These are phyloP conservation scores for Lasius platythorax DNA, from an alignment of 2,888 invertebrate species.

Conservation along the genomic window DNA sequence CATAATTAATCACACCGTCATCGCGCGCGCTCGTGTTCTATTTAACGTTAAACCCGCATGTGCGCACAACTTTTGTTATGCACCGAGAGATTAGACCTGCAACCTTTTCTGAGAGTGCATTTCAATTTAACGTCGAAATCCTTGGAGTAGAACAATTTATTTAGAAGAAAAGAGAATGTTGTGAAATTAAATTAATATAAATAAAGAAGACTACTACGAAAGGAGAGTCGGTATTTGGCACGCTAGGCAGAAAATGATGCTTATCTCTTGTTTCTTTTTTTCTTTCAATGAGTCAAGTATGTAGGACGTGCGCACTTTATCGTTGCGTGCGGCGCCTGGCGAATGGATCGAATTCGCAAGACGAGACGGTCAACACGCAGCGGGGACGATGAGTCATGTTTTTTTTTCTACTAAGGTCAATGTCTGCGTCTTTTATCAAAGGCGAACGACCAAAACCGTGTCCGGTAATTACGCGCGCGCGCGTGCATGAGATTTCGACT, in stretches of 20 bases:
- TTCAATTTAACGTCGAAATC: not conserved
- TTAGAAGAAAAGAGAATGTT: not conserved
- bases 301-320: conserved; percentile 14
- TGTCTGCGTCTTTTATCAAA: conserved; percentile 58
- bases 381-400: conserved; percentile 69
- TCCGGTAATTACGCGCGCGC: conserved; percentile 16
- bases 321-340: conserved; percentile 48
- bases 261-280: conserved; percentile 8
- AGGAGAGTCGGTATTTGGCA: not conserved
- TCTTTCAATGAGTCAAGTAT: conserved; percentile 30
- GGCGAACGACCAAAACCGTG: conserved; percentile 30
- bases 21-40: not conserved
- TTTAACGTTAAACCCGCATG: conserved; percentile 25
- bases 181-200: not conserved
- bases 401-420: conserved; percentile 55
- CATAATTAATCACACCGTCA: not conserved
- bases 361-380: conserved; percentile 65
- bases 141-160: not conserved
- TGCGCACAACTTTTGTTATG: not conserved
- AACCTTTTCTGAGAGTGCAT: not conserved
- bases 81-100: not conserved
- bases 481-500: not conserved
- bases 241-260: not conserved
- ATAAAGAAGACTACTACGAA: not conserved
- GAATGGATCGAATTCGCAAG: conserved; percentile 65